A percentile compares a stretch with the other conserved stretches of the same genome.
Conservation (phyloP, 2,888 invertebrate genomes). For the Diplazon laetatorius region DNA sequence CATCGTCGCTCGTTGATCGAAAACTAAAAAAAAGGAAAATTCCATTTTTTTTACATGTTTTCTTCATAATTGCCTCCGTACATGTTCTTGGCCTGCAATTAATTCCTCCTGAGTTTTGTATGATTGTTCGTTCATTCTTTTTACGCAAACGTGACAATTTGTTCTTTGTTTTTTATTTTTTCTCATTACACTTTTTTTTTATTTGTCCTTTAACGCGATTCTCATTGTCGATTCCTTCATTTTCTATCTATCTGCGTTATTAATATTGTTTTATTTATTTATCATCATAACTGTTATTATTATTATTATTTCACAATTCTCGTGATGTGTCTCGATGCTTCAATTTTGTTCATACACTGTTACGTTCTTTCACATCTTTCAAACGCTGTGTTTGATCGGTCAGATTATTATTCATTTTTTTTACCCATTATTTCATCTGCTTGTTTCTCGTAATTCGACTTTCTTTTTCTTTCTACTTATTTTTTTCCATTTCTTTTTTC, state of each 20-base stretch:
- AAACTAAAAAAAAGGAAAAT: too few relatives aligned
- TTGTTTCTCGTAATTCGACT: slow-evolving; percentile 60
- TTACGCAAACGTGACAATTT: too few relatives aligned
- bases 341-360: slow-evolving; percentile 10
- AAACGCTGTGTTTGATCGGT: slow-evolving; percentile 61
- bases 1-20: slow-evolving; percentile 72
- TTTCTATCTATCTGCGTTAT: slow-evolving; percentile 25
- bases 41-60: slow-evolving; percentile 71
- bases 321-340: not conserved
- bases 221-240: slow-evolving; percentile 10
- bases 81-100: slow-evolving; percentile 66
- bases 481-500: too few relatives aligned
- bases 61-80: slow-evolving; percentile 67
- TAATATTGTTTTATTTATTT: slow-evolving; percentile 27
- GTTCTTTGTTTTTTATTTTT: slow-evolving; percentile 34
- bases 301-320: too few relatives aligned
- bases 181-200: too few relatives aligned
- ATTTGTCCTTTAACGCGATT: too few relatives aligned
- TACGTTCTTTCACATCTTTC: not conserved
- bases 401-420: slow-evolving; percentile 34
- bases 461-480: too few relatives aligned
- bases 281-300: not conserved
- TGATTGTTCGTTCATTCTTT: too few relatives aligned
- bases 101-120: slow-evolving; percentile 45
- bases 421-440: slow-evolving; percentile 57